Percentiles rank a stretch among this genome's conserved stretches.
phyloP scores from a whole-genome alignment of 2,888 invertebrate species.

The Serrognathus titanus region DNA sequence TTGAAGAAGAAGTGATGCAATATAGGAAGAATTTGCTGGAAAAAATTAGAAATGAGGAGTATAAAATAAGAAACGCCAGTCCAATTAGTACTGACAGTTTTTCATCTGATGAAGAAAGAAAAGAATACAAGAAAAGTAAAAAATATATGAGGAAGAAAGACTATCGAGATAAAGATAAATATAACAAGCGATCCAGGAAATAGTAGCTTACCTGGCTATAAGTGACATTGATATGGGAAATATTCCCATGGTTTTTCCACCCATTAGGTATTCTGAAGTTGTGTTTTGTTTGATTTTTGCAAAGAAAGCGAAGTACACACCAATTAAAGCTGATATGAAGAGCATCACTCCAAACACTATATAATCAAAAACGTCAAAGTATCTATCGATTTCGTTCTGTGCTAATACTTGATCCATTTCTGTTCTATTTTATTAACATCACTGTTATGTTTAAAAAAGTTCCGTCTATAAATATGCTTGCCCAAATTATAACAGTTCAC shows the following conservation, averaged over 20 bases:
- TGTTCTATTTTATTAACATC: no score
- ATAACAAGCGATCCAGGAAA: neutral
- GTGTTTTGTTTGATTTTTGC: conserved; percentile 66
- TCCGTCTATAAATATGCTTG: neutral
- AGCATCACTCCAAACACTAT: conserved; percentile 65
- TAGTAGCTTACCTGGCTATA: conserved; percentile 63
- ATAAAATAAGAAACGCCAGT: conserved; percentile 13
- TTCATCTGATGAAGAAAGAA: conserved; percentile 22
- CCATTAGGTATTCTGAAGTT: conserved; percentile 69
- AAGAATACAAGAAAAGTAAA: conserved; percentile 9
- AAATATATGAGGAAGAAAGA: conserved; percentile 11
- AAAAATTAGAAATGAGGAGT: conserved; percentile 40
- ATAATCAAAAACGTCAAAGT: conserved; percentile 63
- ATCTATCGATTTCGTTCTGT: conserved; percentile 33
- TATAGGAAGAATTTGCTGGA: conserved; percentile 80
- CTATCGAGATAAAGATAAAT: conserved; percentile 13
- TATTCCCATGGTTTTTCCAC: conserved; percentile 74
- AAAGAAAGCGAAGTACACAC: conserved; percentile 69
- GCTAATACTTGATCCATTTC: conserved; percentile 10
- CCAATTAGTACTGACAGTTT: conserved; percentile 19
- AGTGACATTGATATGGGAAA: conserved; percentile 75
- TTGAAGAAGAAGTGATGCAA: conserved; percentile 76
- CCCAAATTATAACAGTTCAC: neutral
- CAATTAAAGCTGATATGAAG: conserved; percentile 62
- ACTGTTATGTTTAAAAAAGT: no score